These are phyloP conservation scores for Kuschelorhynchus macadamiae DNA, from an alignment of 2,888 invertebrate species.

Conservation along the genomic window DNA sequence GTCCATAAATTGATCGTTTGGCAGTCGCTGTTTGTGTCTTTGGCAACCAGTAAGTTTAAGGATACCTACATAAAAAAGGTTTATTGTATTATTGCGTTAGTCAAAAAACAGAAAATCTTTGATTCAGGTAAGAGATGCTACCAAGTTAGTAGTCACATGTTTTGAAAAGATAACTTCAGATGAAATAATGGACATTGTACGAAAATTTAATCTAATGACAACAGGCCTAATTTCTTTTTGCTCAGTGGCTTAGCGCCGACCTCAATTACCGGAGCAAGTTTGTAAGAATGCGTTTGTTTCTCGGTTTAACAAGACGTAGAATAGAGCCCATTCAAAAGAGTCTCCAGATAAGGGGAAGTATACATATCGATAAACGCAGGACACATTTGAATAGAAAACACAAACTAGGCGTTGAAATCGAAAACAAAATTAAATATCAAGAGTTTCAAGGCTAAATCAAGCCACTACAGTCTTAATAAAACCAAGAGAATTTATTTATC, in stretches of 20 bases:
- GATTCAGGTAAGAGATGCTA: too few relatives aligned
- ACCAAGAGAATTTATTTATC: slow-evolving; percentile 10
- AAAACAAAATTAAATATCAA: slow-evolving; percentile 17
- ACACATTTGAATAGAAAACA: background rate
- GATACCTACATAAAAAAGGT: too few relatives aligned
- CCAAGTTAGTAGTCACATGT: too few relatives aligned
- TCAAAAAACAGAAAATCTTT: too few relatives aligned
- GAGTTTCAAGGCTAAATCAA: slow-evolving; percentile 20
- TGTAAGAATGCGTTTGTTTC: slow-evolving; percentile 22
- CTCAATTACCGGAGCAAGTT: background rate
- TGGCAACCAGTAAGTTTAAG: too few relatives aligned
- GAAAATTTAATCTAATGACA: too few relatives aligned
- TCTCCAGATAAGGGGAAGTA: background rate
- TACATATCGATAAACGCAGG: slow-evolving; percentile 3
- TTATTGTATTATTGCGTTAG: too few relatives aligned
- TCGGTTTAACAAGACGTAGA: slow-evolving; percentile 1
- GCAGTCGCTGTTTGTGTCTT: too few relatives aligned
- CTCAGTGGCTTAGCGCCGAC: background rate
- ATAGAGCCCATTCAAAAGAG: background rate
- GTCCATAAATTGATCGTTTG: too few relatives aligned
- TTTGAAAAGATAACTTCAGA: too few relatives aligned
- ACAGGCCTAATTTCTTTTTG: slow-evolving; percentile 9
- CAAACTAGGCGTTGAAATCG: background rate
- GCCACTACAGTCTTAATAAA: slow-evolving; percentile 24
- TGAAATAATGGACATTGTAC: too few relatives aligned